A percentile compares a stretch with the other conserved stretches of the same genome.
These are phyloP conservation scores for Prenolepis imparis DNA, from an alignment of 2,888 invertebrate species.

Conservation along the genomic window DNA sequence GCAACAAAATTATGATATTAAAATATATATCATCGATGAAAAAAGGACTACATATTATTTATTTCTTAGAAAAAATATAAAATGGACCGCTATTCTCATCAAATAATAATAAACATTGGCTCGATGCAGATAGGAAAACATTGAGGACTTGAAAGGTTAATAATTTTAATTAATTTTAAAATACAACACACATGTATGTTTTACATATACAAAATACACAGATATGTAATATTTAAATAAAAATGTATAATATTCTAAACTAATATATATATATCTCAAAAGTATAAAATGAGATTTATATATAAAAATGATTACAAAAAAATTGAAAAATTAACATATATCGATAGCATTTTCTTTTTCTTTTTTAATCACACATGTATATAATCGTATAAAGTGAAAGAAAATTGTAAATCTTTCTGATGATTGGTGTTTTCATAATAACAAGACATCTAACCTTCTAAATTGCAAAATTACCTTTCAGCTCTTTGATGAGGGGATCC, in stretches of 20 bases:
- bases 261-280: neutral
- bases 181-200: neutral
- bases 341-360: neutral
- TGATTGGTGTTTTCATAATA: neutral
- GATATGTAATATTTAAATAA: neutral
- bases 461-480: slow-evolving; percentile 87
- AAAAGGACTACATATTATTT: neutral
- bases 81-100: neutral
- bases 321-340: neutral
- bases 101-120: neutral
- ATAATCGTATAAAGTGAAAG: neutral
- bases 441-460: slow-evolving; percentile 52
- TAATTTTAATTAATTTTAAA: neutral
- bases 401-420: too few species aligned
- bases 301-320: neutral
- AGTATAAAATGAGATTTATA: neutral
- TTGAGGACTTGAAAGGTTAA: neutral
- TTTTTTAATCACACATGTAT: neutral
- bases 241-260: neutral
- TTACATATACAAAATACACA: neutral
- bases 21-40: neutral
- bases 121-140: neutral
- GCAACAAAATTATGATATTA: neutral
- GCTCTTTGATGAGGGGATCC: slow-evolving; percentile 88
- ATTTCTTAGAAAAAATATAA: neutral